Evolutionary conservation across 2,797 vertebrate species (phyloP).

Genomic region (Choloepus didactylus): DNA sequence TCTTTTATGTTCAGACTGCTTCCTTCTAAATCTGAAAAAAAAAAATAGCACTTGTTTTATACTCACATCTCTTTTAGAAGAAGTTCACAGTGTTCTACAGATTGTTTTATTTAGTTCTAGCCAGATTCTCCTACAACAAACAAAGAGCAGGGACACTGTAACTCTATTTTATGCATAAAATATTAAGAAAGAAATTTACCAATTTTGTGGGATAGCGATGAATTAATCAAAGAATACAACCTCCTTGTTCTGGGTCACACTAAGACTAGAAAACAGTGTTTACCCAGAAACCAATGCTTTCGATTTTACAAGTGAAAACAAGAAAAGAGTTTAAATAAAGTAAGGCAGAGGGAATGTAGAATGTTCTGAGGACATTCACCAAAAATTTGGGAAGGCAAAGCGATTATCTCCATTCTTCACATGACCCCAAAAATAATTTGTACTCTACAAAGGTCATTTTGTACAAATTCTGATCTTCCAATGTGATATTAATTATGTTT

Average conservation of each 20-base stretch:
- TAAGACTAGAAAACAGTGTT: not conserved
- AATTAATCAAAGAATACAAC: not conserved
- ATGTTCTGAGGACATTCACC: not conserved
- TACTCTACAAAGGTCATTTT: not conserved
- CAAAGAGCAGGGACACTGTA: not conserved
- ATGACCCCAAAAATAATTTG: not conserved
- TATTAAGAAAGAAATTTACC: not conserved
- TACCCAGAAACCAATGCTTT: not conserved
- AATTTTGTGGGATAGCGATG: not conserved
- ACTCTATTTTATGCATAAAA: not conserved
- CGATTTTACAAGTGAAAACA: not conserved
- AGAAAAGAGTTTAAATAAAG: conserved; percentile 55
- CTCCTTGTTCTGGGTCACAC: not conserved
- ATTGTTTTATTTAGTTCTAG: conserved; percentile 28
- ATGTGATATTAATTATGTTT: not conserved
- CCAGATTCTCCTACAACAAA: not conserved
- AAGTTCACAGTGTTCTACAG: conserved; percentile 11
- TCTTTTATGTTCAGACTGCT: not conserved
- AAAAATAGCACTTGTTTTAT: conserved; percentile 19
- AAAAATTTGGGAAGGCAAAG: not conserved
- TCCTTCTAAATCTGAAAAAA: not conserved
- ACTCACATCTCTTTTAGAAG: not conserved
- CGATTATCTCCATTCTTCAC: not conserved
- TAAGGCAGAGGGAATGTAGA: not conserved
- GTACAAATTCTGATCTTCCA: not conserved